Base-by-base conservation (phyloP, 2,888 invertebrate genomes). In the Ophion ventricosus region DNA sequence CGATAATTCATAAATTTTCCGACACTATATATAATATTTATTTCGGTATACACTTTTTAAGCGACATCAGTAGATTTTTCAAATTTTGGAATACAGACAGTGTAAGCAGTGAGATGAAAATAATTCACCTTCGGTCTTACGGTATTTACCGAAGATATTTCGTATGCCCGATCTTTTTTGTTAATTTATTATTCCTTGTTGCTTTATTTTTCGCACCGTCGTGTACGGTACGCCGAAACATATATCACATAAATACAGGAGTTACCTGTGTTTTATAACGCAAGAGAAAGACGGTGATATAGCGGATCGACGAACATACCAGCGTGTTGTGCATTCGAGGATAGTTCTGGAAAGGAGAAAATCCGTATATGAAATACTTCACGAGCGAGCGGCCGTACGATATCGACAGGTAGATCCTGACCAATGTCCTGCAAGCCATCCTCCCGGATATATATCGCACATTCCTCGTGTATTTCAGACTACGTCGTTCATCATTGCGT, bases 261-360 rank as follows among this genome's bases (percentile, higher is more conserved):
- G 92, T 93, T 93, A 93, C 91, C 92, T 90, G 90, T 92, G 92
- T 93, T 93, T 93, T 93, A 93, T 91, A 92, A 90, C 90, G 87
- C 75, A 85, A 85, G 81, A 61, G 81, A 64, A 82, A 78, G 79
- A 29, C 67, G 40, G 75, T 59, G 82, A 72, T 70, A 83, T 84
- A 83, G 80, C 76, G 76, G 85, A 82, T 80, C 70, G 73, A 69
- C 59, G 73, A 83, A 80, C 57, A 64, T 75, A 67, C 43, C 23
- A 4, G 17, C 8, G 69, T 67, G 63, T 20, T 73, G 54, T 80
- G 63, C 63, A 83, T 57, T 69, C 70, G 82, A 83, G 85, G 85
- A 86, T 87, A 86, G 85, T 63, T 72, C 23, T 54, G 81, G 86
- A 82, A 72, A 84, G 84, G 88, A 82, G 74, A 82, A 87, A 88